Evolutionary conservation across 2,113 vertebrate species (phyloP).

Genomic region (Vulpes vulpes): DNA sequence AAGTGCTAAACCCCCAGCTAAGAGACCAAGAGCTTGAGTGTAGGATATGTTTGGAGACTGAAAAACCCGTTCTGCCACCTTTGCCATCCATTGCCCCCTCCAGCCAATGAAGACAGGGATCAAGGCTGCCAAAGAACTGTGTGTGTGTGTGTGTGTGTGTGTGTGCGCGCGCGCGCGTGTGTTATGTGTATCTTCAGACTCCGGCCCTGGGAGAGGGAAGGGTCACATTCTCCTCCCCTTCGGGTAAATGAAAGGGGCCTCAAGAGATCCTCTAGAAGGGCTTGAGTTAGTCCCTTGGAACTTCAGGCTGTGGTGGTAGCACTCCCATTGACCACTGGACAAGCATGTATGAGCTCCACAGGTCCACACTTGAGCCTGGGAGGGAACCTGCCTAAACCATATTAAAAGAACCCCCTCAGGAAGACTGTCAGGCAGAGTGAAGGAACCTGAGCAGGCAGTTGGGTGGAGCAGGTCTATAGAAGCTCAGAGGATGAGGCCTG

Average conservation of each 20-base stretch:
- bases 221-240: background rate
- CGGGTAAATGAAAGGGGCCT: background rate
- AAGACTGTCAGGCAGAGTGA: background rate
- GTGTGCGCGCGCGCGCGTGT: rapidly evolving
- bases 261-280: background rate
- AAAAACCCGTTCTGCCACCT: background rate
- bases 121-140: background rate
- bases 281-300: background rate
- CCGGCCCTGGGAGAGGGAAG: background rate
- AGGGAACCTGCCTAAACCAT: background rate
- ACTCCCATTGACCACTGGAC: background rate
- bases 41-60: too few relatives aligned
- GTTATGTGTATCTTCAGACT: background rate
- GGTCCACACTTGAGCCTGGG: background rate
- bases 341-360: background rate
- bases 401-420: background rate
- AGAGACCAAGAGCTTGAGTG: background rate
- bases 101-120: background rate
- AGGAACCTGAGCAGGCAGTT: background rate
- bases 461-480: too few relatives aligned
- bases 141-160: too few relatives aligned
- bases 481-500: background rate
- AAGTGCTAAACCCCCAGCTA: background rate
- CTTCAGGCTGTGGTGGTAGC: background rate
- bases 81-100: background rate